Conservation (phyloP, 2,113 vertebrate genomes). For the Sorex araneus region DNA sequence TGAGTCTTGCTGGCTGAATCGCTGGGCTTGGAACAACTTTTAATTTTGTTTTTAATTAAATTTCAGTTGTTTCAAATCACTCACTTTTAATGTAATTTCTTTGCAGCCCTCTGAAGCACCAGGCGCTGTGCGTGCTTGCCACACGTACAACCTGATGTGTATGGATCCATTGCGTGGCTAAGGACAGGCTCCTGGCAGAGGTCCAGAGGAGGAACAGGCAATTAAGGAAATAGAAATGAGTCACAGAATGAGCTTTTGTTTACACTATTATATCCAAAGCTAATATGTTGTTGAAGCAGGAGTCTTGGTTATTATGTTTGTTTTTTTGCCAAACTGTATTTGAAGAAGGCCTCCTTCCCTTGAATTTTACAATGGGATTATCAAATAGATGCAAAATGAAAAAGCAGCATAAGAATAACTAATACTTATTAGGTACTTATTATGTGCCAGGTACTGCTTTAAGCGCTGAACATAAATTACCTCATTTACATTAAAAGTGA, state of each 20-base stretch:
- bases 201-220: slow-evolving; percentile 63
- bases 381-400: slow-evolving; percentile 52
- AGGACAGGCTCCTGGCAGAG: slow-evolving; percentile 69
- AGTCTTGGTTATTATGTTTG: slow-evolving; percentile 65
- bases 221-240: slow-evolving; percentile 69
- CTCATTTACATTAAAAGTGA: slow-evolving; percentile 78
- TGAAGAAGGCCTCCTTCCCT: slow-evolving; percentile 49
- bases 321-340: slow-evolving; percentile 66
- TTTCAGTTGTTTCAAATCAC: slow-evolving; percentile 87
- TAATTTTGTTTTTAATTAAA: slow-evolving; percentile 90
- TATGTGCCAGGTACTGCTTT: slow-evolving; percentile 63
- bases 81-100: slow-evolving; percentile 86
- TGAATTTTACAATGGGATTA: slow-evolving; percentile 57
- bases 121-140: slow-evolving; percentile 39
- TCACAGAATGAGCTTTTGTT: slow-evolving; percentile 72
- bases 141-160: slow-evolving; percentile 31
- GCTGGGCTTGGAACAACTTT: slow-evolving; percentile 84
- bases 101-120: slow-evolving; percentile 78
- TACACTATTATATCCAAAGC: slow-evolving; percentile 38
- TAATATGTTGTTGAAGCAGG: slow-evolving; percentile 56
- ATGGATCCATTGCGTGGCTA: neutral
- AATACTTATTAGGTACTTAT: slow-evolving; percentile 75
- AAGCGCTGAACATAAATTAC: slow-evolving; percentile 63
- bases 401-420: slow-evolving; percentile 25
- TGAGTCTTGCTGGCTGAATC: slow-evolving; percentile 81